Percentiles rank a stretch among this genome's conserved stretches.
These are phyloP conservation scores for Manis pentadactyla DNA, from an alignment of 2,797 vertebrate genomes.

Conservation along the genomic window DNA sequence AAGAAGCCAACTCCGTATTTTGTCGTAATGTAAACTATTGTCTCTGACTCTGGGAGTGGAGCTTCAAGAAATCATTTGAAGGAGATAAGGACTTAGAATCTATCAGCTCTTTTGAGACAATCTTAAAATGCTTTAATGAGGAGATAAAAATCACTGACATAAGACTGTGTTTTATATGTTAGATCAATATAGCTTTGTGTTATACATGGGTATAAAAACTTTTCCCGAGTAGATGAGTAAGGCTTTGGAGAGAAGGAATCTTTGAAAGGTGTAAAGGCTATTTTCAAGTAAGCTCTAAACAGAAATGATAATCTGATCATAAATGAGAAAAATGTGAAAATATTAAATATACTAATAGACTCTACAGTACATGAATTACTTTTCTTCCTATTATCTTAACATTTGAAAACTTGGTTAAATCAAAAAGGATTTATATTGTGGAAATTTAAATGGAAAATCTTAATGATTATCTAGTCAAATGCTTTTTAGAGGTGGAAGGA, in stretches of 20 bases:
- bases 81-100: not conserved
- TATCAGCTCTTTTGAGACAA: not conserved
- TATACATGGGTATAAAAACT: not conserved
- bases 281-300: not conserved
- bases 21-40: not conserved
- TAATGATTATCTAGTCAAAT: not conserved
- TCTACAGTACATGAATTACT: not conserved
- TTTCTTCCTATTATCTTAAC: not conserved
- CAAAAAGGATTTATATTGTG: not conserved
- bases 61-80: conserved; percentile 6
- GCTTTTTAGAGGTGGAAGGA: not conserved
- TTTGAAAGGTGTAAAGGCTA: not conserved
- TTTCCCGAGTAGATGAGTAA: not conserved
- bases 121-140: not conserved
- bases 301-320: not conserved
- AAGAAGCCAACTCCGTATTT: not conserved
- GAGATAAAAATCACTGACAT: not conserved
- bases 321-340: not conserved
- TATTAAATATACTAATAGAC: not conserved
- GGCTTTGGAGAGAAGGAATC: not conserved
- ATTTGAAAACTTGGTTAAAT: not conserved
- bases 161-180: not conserved
- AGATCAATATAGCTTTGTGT: not conserved
- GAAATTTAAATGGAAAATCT: not conserved
- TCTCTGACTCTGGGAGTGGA: not conserved